These are phyloP conservation scores for Cisticola juncidis DNA, from an alignment of 2,113 vertebrate genomes.

Conservation along the genomic window DNA sequence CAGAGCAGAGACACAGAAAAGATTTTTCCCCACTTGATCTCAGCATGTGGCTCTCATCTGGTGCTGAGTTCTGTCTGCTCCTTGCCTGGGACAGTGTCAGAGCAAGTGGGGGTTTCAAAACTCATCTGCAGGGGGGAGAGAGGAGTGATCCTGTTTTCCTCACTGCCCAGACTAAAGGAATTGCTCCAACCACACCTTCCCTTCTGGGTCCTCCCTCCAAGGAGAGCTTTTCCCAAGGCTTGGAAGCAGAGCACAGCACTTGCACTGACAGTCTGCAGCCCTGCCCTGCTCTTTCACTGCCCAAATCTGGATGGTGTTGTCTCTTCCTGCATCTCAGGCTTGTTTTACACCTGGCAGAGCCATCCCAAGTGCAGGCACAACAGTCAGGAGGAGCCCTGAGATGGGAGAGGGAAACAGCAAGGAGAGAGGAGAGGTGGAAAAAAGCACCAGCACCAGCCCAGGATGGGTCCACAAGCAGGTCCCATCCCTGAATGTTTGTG, in stretches of 20 bases:
- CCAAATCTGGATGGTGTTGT: background rate
- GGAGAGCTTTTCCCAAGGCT: background rate
- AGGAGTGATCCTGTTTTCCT: background rate
- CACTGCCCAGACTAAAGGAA: background rate
- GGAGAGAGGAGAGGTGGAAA: background rate
- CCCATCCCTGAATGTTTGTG: background rate
- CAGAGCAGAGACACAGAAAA: background rate
- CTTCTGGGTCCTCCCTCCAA: background rate
- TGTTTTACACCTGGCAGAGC: background rate
- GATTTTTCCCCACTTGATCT: background rate
- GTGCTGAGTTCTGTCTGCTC: background rate
- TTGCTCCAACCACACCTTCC: background rate
- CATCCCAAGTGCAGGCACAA: background rate
- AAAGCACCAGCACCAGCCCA: background rate
- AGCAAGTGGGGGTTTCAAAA: background rate
- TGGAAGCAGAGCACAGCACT: background rate
- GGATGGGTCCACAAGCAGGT: background rate
- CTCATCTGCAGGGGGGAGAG: background rate
- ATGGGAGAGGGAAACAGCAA: background rate
- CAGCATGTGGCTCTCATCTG: slow-evolving; percentile 5
- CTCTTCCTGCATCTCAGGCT: background rate
- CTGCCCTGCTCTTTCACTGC: background rate
- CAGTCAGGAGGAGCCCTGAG: background rate
- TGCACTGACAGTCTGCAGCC: background rate
- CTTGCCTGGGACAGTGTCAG: background rate